Conservation (phyloP, 2,113 vertebrate species). For the Psittacula cyanocephala region DNA sequence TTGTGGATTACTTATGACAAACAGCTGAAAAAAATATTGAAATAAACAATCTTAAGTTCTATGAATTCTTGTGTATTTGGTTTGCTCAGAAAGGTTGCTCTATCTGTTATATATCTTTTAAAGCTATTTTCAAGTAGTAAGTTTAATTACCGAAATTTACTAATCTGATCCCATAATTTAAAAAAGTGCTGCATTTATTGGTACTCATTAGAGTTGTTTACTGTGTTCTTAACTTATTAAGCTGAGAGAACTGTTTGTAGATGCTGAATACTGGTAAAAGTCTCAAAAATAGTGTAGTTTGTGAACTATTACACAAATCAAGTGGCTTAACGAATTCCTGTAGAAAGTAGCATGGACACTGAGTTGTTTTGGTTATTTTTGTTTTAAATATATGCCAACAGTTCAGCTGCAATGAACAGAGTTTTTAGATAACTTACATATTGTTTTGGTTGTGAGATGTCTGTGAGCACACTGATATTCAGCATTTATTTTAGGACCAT, state of each 20-base stretch:
- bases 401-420: neutral
- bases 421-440: neutral
- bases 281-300: neutral
- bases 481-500: neutral
- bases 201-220: neutral
- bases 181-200: neutral
- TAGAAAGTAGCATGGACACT: neutral
- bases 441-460: neutral
- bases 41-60: neutral
- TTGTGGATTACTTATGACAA: neutral
- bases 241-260: neutral
- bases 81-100: neutral
- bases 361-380: neutral
- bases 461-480: neutral
- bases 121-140: neutral
- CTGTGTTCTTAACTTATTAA: neutral
- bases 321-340: neutral
- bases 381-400: neutral
- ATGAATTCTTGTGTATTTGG: neutral
- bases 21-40: neutral
- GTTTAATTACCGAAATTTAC: neutral
- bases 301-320: neutral
- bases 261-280: neutral
- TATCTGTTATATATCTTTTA: neutral
- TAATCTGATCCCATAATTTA: neutral